Base-by-base conservation (phyloP, 2,797 vertebrate species). In the Hypotaenidia okinawae region DNA sequence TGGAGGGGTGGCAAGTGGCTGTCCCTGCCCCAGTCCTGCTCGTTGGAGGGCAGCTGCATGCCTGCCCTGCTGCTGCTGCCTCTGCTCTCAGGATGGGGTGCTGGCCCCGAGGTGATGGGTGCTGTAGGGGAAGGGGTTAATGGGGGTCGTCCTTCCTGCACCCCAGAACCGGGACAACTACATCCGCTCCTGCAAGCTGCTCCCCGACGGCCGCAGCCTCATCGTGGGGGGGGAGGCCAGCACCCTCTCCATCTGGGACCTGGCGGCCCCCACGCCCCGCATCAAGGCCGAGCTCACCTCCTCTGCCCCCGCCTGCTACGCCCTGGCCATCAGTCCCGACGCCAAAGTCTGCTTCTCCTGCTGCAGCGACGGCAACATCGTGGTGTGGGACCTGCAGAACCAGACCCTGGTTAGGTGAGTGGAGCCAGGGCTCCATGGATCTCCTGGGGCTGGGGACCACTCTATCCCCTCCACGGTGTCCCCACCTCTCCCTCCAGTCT, bases 261-360 rank as follows among this genome's bases (percentile, higher is more conserved):
- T 98, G 96, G 98, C 98, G 0, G 97, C 98, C 1, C 98, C 98
- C 58, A 98, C 98, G 0, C 98, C 98, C 3, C 98, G 98, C 92
- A 98, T 98, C 97, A 98, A 98, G 95, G 98, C 98, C 0, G 98
- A 98, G 94, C 97, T 98, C 87, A 98, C 98, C 66, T 98, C 98
- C 35, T 98, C 98, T 0, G 98, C 98, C 12, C 98, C 98, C 0
- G 98, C 98, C 68, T 98, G 98, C 97, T 98, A 98, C 1, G 98
- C 98, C 22, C 97, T 98, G 93, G 98, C 98, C 7, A 98, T 98
- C 95, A 98, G 98, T 96, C 98, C 98, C 0, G 98, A 98, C 2
- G 98, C 98, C 97, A 98, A 98, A 88, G 98, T 98, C 94, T 98
- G 98, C 97, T 98, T 98, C 81, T 98, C 98, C 74, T 98, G 98